Conservation (phyloP, 1,140 invertebrate species). For the Sinella curviseta region DNA sequence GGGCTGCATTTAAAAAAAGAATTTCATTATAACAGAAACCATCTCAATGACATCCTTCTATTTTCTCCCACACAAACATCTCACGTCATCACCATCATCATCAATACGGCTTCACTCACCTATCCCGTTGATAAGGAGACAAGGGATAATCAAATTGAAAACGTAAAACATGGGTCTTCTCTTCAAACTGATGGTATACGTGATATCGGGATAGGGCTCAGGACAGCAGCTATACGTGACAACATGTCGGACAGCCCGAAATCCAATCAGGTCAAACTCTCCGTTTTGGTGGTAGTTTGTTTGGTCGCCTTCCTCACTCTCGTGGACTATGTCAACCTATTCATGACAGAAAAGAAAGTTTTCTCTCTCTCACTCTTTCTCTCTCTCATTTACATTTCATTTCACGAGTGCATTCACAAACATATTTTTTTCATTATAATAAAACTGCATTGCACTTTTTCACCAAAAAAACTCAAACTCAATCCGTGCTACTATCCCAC, state of each 20-base stretch:
- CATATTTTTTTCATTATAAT: no score
- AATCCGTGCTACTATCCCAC: not conserved
- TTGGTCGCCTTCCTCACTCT: constrained; percentile 71
- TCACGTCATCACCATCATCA: no score
- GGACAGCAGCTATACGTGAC: constrained; percentile 71
- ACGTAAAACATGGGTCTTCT: constrained; percentile 86
- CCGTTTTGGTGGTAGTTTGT: constrained; percentile 78
- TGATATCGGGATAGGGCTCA: constrained; percentile 58
- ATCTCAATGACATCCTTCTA: no score
- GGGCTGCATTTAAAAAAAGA: constrained; percentile 62
- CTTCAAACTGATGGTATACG: constrained; percentile 65
- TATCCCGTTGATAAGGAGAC: constrained; percentile 74
- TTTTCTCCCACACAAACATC: no score
- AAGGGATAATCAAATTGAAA: constrained; percentile 86
- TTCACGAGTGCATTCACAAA: no score
- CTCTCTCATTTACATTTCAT: not conserved
- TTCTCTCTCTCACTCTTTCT: constrained; percentile 46
- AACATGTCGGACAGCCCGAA: constrained; percentile 69
- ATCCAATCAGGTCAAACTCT: constrained; percentile 75
- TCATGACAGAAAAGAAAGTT: constrained; percentile 40
- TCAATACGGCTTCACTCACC: not conserved
- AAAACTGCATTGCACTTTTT: not conserved
- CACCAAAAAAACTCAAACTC: not conserved
- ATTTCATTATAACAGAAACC: constrained; percentile 19
- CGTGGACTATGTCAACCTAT: constrained; percentile 70